These are phyloP conservation scores for Acrocephalus arundinaceus DNA, from an alignment of 2,113 vertebrate species.

Conservation along the genomic window DNA sequence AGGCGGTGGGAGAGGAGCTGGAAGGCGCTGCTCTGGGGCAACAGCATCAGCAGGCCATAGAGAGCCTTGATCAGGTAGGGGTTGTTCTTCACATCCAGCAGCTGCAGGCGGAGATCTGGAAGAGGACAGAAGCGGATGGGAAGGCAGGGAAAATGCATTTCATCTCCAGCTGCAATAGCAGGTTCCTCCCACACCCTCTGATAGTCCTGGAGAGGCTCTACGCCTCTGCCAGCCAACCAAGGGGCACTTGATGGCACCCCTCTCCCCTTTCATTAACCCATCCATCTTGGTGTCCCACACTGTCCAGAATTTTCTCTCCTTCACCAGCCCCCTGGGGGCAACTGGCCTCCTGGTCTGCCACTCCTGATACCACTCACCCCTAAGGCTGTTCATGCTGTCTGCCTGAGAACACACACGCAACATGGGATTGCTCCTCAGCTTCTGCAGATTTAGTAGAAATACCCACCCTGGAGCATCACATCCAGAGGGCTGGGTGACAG, in stretches of 20 bases:
- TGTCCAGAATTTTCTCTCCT: background rate
- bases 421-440: background rate
- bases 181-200: background rate
- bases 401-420: background rate
- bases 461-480: background rate
- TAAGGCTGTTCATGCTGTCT: rapidly evolving
- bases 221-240: background rate
- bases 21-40: conserved; percentile 96
- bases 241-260: background rate
- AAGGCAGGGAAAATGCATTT: background rate
- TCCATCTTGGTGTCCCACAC: background rate
- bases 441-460: background rate
- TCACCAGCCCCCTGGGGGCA: background rate
- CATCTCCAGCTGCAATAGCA: rapidly evolving
- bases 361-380: background rate
- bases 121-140: background rate
- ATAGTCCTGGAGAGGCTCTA: background rate
- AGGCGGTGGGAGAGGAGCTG: conserved; percentile 94
- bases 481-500: background rate
- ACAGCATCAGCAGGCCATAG: conserved; percentile 95
- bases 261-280: background rate
- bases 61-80: conserved; percentile 96
- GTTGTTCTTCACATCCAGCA: conserved; percentile 95
- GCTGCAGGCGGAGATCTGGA: conserved; percentile 90
- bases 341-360: background rate